phyloP scores from a whole-genome alignment of 2,797 vertebrate species.

The Pempheris klunzingeri region DNA sequence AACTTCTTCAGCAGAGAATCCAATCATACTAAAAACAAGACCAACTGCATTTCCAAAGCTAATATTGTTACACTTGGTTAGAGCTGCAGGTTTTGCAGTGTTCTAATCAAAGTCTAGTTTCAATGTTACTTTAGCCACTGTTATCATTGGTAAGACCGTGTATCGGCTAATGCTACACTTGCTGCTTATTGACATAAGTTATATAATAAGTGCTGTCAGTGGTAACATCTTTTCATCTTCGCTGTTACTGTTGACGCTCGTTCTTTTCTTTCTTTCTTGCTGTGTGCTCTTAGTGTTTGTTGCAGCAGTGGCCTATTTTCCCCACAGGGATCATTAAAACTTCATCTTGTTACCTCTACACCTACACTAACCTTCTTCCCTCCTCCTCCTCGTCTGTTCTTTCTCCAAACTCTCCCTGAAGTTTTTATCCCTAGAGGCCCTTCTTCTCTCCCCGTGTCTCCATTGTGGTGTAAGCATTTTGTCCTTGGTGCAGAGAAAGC shows the following conservation, averaged over 20 bases:
- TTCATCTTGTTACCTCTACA: constrained; percentile 71
- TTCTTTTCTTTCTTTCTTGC: constrained; percentile 18
- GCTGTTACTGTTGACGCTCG: constrained; percentile 10
- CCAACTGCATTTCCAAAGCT: too few relatives aligned
- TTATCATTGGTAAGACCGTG: too few relatives aligned
- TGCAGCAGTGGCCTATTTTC: constrained; percentile 70
- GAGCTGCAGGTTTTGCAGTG: too few relatives aligned
- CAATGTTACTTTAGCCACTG: neutral
- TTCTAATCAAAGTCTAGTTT: neutral
- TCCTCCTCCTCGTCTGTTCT: constrained; percentile 66
- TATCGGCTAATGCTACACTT: too few relatives aligned
- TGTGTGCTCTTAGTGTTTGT: constrained; percentile 48
- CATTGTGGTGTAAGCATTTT: constrained; percentile 74
- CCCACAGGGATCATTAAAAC: constrained; percentile 80
- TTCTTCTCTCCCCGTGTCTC: constrained; percentile 55
- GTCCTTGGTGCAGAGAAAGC: constrained; percentile 72
- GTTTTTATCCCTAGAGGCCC: constrained; percentile 71
- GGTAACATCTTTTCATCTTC: constrained; percentile 9
- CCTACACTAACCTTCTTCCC: constrained; percentile 70
- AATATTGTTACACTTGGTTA: too few relatives aligned
- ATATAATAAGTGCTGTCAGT: too few relatives aligned
- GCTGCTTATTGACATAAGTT: too few relatives aligned
- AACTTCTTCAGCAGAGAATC: too few relatives aligned
- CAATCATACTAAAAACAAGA: too few relatives aligned
- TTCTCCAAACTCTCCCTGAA: constrained; percentile 71